Evolutionary conservation across 2,797 vertebrate genomes (phyloP), one percentile per base, ranked within the genome.

Genomic region (Myotis vivesi): DNA sequence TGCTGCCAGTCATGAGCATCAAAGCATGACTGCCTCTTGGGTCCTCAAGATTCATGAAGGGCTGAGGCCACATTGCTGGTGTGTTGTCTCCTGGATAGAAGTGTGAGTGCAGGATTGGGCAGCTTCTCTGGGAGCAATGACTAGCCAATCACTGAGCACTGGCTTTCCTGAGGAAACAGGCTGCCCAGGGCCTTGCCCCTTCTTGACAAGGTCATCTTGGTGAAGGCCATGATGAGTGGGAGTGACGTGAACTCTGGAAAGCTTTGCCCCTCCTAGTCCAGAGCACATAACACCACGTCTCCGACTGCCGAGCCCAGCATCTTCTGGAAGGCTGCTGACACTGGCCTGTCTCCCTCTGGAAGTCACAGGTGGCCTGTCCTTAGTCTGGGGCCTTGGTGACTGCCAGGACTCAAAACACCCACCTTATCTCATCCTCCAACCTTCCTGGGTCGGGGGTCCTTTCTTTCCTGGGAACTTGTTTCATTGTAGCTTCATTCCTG

Each of bases 101-200:
- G 0, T 57, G 6, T 2, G 6, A 9, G 1, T 0, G 0, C 44
- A 41, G 59, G 28, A 25, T n/a, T 36, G 11, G 62, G 38, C n/a
- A 72, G 80, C 33, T 8, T 15, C 30, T 71, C 80, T n/a, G 2
- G 2, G 51, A n/a, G 22, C 15, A 28, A 7, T 15, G 71, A 59
- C 6, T 0, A 46, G 30, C 64, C 36, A 16, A 6, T 9, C 1
- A 17, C 19, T 16, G 30, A 73, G 46, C 0, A 0, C 4, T 6
- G 30, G 59, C 82, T 86, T 62, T 85, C 46, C 71, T 3, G 33
- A 66, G 25, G 55, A 8, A 5, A 22, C 41, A 25, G 30, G 10
- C 38, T 55, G 55, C 9, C 44, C 23, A 2, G 2, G 22, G 25
- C 44, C 77, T 62, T 6, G n/a, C 17, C 16, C 73, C 79, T 33